phyloP scores from a whole-genome alignment of 2,797 vertebrate species.

The Vultur gryphus region DNA sequence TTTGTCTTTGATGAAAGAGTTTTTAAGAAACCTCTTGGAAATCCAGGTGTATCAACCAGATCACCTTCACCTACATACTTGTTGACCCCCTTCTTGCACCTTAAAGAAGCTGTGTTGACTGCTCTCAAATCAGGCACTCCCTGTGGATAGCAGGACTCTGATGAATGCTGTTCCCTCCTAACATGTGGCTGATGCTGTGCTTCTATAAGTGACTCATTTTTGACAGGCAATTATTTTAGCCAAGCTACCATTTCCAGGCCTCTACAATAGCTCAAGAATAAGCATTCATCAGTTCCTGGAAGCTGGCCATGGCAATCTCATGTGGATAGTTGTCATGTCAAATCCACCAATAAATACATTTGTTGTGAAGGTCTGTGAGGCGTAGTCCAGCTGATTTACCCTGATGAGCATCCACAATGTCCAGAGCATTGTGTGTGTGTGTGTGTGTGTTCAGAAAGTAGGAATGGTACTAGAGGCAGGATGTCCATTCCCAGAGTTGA shows the following conservation, averaged over 20 bases:
- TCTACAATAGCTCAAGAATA: not conserved
- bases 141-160: not conserved
- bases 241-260: not conserved
- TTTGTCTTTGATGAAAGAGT: not conserved
- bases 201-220: not conserved
- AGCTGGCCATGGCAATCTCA: not conserved
- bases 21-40: not conserved
- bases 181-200: not conserved
- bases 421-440: not conserved
- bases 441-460: not conserved
- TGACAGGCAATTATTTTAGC: constrained; percentile 19
- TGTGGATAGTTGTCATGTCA: not conserved
- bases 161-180: not conserved
- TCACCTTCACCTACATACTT: not conserved
- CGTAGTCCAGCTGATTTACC: not conserved
- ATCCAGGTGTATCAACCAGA: not conserved
- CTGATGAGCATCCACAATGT: not conserved
- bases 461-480: not conserved
- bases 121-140: not conserved
- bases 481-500: not conserved
- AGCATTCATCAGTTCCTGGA: constrained; percentile 5
- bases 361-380: not conserved
- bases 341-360: not conserved
- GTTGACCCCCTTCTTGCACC: not conserved
- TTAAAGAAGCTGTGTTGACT: not conserved